These are phyloP conservation scores for Acanthosepion pharaonis DNA, from an alignment of 2,888 invertebrate genomes.

Conservation along the genomic window DNA sequence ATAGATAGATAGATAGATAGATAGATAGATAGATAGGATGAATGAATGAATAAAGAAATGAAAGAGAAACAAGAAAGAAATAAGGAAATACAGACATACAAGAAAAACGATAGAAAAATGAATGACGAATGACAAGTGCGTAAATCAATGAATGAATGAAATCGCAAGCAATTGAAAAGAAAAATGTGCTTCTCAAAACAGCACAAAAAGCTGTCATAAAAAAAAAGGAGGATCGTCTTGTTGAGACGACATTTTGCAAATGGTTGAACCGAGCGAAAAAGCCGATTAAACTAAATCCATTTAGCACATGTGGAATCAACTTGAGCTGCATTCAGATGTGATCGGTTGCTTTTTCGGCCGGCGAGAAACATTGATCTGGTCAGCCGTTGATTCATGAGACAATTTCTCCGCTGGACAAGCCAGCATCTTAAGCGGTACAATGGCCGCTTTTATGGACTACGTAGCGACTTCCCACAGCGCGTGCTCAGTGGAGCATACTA, in stretches of 20 bases:
- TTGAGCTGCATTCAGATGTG: background rate
- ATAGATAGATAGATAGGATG: no score
- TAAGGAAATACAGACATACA: background rate
- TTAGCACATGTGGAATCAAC: background rate
- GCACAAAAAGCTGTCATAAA: background rate
- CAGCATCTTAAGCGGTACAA: no score
- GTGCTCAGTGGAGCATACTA: background rate
- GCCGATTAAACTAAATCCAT: no score
- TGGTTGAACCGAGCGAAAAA: background rate
- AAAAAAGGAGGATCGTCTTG: no score
- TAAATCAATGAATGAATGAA: constrained; percentile 3
- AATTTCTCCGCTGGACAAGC: no score
- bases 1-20: no score
- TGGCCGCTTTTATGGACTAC: no score
- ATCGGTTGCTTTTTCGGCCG: background rate
- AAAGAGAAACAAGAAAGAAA: background rate
- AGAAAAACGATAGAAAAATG: background rate
- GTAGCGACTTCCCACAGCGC: background rate
- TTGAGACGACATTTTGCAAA: background rate
- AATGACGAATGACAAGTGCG: background rate
- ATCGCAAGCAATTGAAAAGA: background rate
- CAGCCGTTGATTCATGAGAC: background rate
- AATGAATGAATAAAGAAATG: background rate
- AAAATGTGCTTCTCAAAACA: background rate
- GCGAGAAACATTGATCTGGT: background rate